Evolutionary conservation across 2,888 invertebrate species (phyloP), one percentile per base, ranked within the genome.

Genomic region (Thalpophila matura): DNA sequence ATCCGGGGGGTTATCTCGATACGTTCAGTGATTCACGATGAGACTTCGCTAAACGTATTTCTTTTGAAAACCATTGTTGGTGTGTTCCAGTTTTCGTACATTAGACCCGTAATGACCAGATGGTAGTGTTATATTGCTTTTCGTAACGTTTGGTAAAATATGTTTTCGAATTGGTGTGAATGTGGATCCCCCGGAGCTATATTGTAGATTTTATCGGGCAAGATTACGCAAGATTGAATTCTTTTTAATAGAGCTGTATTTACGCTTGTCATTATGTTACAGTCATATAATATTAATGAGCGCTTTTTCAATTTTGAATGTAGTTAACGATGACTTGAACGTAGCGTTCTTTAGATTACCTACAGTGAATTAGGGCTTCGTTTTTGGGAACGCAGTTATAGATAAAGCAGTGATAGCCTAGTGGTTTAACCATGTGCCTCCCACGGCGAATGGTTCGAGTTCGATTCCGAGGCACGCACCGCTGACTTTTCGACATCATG

Each of bases 51-150:
- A 73, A 69, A 57, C 61, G 65, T 49, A 60, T 67, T 69, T 51
- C 60, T 83, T 75, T 76, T 71, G 80, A 65, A 83, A 83, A 60
- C 83, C 56, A 83, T 83, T 83, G 83, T 81, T 78, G 14, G 27
- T 40, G 37, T 56, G 80, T 57, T 45, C 80, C 58, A 80, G 57
- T 73, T 80, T 68, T 63, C 24, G 33, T 43, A 49, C 50, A 62
- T 56, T 49, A 50, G 47, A 37, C 20, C 54, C 42, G 57, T 69
- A 76, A 69, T 74, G 64, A 64, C 64, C 63, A 47, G 50, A 59
- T 65, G 38, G 37, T 26, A 35, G 53, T 65, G 63, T 60, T 62
- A 16, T 63, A 72, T 65, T 61, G 51, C 33, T 64, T 71, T 73
- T 67, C 67, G 65, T 68, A 74, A 78, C 43, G 12, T 51, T 53